Conservation (phyloP, 2,113 vertebrate species). For the Sorex araneus region DNA sequence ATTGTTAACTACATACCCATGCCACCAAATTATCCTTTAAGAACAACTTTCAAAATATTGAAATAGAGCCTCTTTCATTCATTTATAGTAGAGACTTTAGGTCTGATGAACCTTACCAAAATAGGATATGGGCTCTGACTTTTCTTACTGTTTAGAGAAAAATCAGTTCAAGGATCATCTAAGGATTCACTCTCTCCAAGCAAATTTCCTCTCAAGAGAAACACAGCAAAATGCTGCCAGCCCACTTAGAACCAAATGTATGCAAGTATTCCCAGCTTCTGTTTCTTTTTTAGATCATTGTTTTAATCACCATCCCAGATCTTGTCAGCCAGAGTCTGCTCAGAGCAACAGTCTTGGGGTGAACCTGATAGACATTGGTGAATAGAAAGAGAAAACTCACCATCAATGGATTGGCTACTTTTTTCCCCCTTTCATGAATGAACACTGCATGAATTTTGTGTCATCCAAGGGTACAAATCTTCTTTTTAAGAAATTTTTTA, state of each 20-base stretch:
- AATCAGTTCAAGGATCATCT: conserved; percentile 69
- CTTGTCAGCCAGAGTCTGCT: conserved; percentile 65
- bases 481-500: too few species aligned
- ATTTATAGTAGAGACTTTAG: conserved; percentile 19
- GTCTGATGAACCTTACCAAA: conserved; percentile 63
- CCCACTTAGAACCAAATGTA: conserved; percentile 68
- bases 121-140: conserved; percentile 35
- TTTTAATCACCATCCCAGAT: conserved; percentile 74
- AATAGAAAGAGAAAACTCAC: conserved; percentile 43
- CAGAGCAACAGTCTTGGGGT: conserved; percentile 46
- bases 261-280: conserved; percentile 71
- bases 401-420: not conserved
- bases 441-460: too few species aligned
- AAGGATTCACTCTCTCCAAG: conserved; percentile 66
- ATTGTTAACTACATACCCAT: conserved; percentile 58
- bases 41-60: not conserved
- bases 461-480: too few species aligned
- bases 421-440: too few species aligned
- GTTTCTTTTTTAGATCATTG: conserved; percentile 74
- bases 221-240: conserved; percentile 63
- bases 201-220: conserved; percentile 65
- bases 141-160: conserved; percentile 60
- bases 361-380: conserved; percentile 38
- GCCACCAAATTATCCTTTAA: not conserved
- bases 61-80: conserved; percentile 60